These are phyloP conservation scores for Antheraea mylitta DNA, from an alignment of 1,140 invertebrate genomes.

Conservation along the genomic window DNA sequence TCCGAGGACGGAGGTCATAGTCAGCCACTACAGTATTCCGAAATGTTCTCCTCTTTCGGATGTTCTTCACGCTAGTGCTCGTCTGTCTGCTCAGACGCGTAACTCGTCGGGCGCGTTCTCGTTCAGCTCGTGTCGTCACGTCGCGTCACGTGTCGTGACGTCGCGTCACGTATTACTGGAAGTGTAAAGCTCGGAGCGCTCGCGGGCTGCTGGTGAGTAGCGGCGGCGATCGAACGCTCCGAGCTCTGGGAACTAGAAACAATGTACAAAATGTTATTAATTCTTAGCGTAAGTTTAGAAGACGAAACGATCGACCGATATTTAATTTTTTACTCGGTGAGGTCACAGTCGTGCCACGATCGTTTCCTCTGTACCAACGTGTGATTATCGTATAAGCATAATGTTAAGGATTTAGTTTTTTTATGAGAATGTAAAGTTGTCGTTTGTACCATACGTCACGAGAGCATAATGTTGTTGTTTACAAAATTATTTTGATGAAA, in stretches of 20 bases:
- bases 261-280: constrained; percentile 1
- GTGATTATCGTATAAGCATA: constrained; percentile 18
- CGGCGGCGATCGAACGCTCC: no score
- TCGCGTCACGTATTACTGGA: no score
- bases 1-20: neutral
- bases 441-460: constrained; percentile 71
- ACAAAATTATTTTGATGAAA: constrained; percentile 75
- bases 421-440: constrained; percentile 67
- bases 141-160: no score
- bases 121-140: neutral
- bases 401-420: constrained; percentile 69
- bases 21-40: neutral
- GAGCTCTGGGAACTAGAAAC: neutral
- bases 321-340: neutral
- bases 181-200: neutral
- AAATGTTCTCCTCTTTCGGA: no score
- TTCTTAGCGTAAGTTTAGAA: neutral
- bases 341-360: neutral
- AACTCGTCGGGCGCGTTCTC: neutral
- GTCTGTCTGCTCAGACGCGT: neutral
- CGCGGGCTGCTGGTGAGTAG: no score
- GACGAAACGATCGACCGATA: neutral
- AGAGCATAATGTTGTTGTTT: constrained; percentile 73
- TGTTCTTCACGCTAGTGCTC: neutral
- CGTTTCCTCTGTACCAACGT: neutral